A percentile compares a stretch with the other conserved stretches of the same genome.
Evolutionary conservation across 1,140 invertebrate genomes (phyloP).

Genomic region (Drosophila simulans): DNA sequence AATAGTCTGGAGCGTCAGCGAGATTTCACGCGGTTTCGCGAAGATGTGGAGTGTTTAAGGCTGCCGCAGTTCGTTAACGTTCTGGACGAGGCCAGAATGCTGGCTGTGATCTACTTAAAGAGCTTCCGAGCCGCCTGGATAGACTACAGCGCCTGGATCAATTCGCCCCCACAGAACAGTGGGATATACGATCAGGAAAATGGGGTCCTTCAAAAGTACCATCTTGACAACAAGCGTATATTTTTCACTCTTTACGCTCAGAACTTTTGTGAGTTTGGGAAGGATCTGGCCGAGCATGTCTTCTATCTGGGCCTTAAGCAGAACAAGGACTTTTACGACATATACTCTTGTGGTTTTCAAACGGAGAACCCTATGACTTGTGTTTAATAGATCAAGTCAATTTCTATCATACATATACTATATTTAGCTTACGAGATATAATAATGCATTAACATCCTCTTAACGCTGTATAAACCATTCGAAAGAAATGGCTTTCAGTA

Average conservation of each 20-base stretch:
- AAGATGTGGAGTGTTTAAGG: conserved; percentile 71
- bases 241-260: conserved; percentile 79
- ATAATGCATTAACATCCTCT: too few relatives aligned
- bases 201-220: conserved; percentile 47
- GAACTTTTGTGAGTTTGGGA: conserved; percentile 81
- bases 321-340: conserved; percentile 66
- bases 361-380: conserved; percentile 47
- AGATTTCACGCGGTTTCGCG: conserved; percentile 55
- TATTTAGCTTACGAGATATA: too few relatives aligned
- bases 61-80: conserved; percentile 76
- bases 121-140: conserved; percentile 70
- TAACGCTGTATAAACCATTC: too few relatives aligned
- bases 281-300: conserved; percentile 72
- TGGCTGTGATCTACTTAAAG: conserved; percentile 78
- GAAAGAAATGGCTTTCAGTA: too few relatives aligned
- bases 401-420: neutral
- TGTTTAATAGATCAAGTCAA: conserved; percentile 14
- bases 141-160: conserved; percentile 69
- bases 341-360: conserved; percentile 67
- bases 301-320: conserved; percentile 77
- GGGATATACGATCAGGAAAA: conserved; percentile 73
- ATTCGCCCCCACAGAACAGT: conserved; percentile 6
- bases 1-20: conserved; percentile 66
- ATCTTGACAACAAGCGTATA: conserved; percentile 68
- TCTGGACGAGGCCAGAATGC: conserved; percentile 69